Base-by-base conservation (phyloP, 1,140 invertebrate genomes). In the Caligus rogercresseyi region DNA sequence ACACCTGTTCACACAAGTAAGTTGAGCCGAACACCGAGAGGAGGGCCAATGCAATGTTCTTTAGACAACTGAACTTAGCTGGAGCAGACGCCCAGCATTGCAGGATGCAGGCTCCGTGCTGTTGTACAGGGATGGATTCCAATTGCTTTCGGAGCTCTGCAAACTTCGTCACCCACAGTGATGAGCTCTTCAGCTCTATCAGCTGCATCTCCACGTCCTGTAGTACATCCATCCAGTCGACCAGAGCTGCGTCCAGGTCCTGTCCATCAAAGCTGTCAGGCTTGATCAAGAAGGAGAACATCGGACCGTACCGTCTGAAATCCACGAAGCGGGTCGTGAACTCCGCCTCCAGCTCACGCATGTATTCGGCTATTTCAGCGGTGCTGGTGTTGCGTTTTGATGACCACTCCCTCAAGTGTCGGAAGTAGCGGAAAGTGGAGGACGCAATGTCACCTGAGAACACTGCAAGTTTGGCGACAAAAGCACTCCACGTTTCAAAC, bases 381-480 rank as follows among this genome's bases (percentile, higher is more conserved):
- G 52, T 63, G 61, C 54, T 63, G 61, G 54, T 25, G 54, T 15
- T 51, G 25, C 54, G 16, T 51, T 51, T 55, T 61, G 59, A 25
- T 23, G 59, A 55, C 52, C 15, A 61, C 25, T 61, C 31, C 31
- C 31, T 43, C 31, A 43, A 43, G 31, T 43, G 7, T 61, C 54
- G 52, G 2, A 63, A 63, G 52, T 63, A 63, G 54, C 51, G 52
- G 26, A 63, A 63, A 63, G 52, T 54, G 11, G 14, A 20, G 23
- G 59, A 52, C 21, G 51, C 53, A 51, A 61, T 61, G 23, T 61
- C 59, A 21, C 18, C 21, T 60, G 58, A 60, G 43, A 52, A 62
- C 24, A 62, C 43, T 62, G 60, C 26, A 26, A 62, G 43, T 52
- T 62, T 62, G 51, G 60, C 31, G 53, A 62, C 60, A 62, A 62